Evolutionary conservation across 2,797 vertebrate genomes (phyloP), one percentile per base, ranked within the genome.

Genomic region (Podarcis lilfordi): DNA sequence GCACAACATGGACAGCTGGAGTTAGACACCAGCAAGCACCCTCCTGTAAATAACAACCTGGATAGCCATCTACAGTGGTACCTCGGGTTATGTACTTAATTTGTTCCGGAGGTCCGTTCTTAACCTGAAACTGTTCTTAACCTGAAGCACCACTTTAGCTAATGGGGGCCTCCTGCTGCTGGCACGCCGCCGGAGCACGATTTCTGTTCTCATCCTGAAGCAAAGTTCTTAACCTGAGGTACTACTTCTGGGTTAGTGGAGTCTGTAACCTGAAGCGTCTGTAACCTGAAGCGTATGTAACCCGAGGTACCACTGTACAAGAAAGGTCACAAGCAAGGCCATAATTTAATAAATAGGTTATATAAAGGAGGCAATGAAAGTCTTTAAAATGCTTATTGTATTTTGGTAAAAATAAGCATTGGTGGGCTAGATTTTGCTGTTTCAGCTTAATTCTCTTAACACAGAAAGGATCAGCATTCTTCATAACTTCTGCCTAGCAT

Each of bases 311-410:
- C 43, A 43, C 43, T 43, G 43, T 43, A 43, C 68, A 71, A 23
- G 87, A 83, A 66, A 89, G 92, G 86, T 89, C 89, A 92, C 79
- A 91, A 94, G 90, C 89, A 92, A 92, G 90, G 80, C 82, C 3
- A 66, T 11, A 10, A 87, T 87, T 95, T 92, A 88, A 61, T 59
- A 88, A 89, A 91, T 45, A 90, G 61, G 0, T 83, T 82, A 71
- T 13, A 91, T 84, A 85, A 93, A 93, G 88, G 78, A 87, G 86
- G 74, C 88, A 17, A 7, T 82, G 84, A 35, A 78, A 90, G 86
- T 29, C 91, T 86, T 92, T 87, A 92, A 91, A 0, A 23, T 74
- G 90, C 72, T 8, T 90, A 61, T 90, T 93, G 79, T 64, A 7
- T 21, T 61, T 61, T 61, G 23, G 61, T 91, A 86, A 86, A 17